Percentiles rank a stretch among this genome's conserved stretches.
Evolutionary conservation across 2,113 vertebrate species (phyloP).

Genomic region (Dromaius novaehollandiae): DNA sequence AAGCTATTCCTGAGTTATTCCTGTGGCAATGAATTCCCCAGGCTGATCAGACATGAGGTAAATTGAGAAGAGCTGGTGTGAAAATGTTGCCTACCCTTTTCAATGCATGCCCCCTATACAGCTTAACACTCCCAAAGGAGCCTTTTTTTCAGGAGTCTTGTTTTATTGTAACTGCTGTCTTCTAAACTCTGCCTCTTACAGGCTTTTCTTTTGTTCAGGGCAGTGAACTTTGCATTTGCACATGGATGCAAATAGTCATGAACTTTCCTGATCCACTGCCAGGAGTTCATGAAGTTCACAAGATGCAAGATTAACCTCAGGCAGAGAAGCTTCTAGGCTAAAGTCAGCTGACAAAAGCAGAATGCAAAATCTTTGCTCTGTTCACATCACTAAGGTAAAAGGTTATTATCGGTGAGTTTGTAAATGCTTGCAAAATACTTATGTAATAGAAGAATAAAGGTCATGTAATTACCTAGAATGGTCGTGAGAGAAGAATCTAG

Average conservation of each 20-base stretch:
- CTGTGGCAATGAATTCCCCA: background rate
- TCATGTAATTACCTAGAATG: background rate
- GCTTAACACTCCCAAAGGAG: background rate
- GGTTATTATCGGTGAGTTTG: background rate
- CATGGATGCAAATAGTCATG: background rate
- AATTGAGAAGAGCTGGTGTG: background rate
- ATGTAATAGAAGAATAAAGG: slow-evolving; percentile 25
- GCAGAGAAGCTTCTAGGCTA: background rate
- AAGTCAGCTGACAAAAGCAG: slow-evolving; percentile 36
- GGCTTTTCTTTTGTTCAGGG: background rate
- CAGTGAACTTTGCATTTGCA: background rate
- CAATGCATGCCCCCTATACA: background rate
- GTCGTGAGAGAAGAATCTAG: background rate
- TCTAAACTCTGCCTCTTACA: background rate
- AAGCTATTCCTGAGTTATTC: background rate
- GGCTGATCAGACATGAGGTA: background rate
- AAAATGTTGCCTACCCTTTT: background rate
- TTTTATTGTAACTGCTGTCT: background rate
- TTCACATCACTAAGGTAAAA: slow-evolving; percentile 20
- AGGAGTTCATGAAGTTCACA: background rate
- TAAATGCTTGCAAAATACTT: background rate
- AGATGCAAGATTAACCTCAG: background rate
- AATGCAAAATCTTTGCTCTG: background rate
- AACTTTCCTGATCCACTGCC: slow-evolving; percentile 5
- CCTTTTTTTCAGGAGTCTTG: background rate